Evolutionary conservation across 2,888 invertebrate species (phyloP), one percentile per base, ranked within the genome.

Genomic region (Microplitis manilae): DNA sequence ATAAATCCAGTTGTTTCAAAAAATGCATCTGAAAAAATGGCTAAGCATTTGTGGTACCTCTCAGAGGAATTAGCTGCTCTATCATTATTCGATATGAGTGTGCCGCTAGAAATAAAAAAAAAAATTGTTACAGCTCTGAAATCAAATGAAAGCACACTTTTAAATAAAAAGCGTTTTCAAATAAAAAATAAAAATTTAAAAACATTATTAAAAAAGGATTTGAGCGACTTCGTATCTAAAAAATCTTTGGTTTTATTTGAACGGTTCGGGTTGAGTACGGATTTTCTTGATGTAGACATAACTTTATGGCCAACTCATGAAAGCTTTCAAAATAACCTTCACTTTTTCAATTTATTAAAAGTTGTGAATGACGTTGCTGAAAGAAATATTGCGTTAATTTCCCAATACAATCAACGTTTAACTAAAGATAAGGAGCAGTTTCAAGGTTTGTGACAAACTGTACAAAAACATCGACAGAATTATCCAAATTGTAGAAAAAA

Each of bases 21-120:
- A 68, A 38, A 38, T 62, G 79, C 79, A 60, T 40, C 61, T 39
- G 9, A 59, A 30, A 79, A 82, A 77, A 65, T 83, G 50, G 64
- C 38, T 13, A 50, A 76, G 7, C 81, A 84, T 76, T 81, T 83
- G 15, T 83, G 81, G 84, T 84, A 84, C 41, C 41, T 41, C 74
- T 79, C 80, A 50, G 73, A 73, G 30, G 79, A 79, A 17, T 76
- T 78, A 9, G 79, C 78, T 68, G 74, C 68, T 2, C 64, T 83
- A 71, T 75, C 80, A 59, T 77, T 83, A 71, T 83, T 84, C 71
- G 79, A 84, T 64, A 7, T 75, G 41, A 68, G 30, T 39, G 74
- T 82, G 15, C 59, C 79, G 13, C 2, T 70, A 4, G 70, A 41
- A 5, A 79, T 69, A 62, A 73, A 15, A 71, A 77, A 71, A n/a